Percentiles rank a stretch among this genome's conserved stretches.
Conservation (phyloP, 1,140 invertebrate genomes). For the Pararge aegeria region DNA sequence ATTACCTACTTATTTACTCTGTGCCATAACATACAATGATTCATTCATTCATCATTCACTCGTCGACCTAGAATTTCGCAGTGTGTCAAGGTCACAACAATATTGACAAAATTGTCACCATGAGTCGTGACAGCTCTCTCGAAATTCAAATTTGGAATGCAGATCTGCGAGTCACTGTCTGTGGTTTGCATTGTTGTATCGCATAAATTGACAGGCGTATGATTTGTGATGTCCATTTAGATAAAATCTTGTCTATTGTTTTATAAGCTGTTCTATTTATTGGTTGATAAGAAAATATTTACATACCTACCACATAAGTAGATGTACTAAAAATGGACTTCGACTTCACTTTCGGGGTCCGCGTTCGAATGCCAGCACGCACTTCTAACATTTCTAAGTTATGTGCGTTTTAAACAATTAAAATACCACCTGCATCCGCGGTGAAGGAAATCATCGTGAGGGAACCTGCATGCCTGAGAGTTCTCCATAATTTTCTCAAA, state of each 20-base stretch:
- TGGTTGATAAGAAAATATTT: not conserved
- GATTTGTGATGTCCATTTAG: not conserved
- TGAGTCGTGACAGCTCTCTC: constrained; percentile 24
- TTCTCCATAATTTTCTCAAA: no score
- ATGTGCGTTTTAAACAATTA: no score
- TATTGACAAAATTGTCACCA: constrained; percentile 9
- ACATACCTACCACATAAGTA: no score
- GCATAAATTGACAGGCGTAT: not conserved
- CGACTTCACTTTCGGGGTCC: no score
- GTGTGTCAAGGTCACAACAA: constrained; percentile 21
- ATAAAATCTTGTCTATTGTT: not conserved
- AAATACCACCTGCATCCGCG: no score
- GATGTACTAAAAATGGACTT: no score
- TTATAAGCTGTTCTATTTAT: not conserved
- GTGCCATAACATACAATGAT: not conserved
- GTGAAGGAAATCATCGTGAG: no score
- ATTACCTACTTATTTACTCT: not conserved
- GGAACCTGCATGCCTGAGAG: no score
- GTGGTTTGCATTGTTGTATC: not conserved
- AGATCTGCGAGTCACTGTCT: not conserved
- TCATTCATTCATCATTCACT: constrained; percentile 5
- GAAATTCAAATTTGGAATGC: constrained; percentile 16
- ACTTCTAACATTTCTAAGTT: no score
- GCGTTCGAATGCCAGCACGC: no score
- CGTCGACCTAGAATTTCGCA: constrained; percentile 10